Conservation (phyloP, 2,888 invertebrate genomes). For the Dascillus cervinus region DNA sequence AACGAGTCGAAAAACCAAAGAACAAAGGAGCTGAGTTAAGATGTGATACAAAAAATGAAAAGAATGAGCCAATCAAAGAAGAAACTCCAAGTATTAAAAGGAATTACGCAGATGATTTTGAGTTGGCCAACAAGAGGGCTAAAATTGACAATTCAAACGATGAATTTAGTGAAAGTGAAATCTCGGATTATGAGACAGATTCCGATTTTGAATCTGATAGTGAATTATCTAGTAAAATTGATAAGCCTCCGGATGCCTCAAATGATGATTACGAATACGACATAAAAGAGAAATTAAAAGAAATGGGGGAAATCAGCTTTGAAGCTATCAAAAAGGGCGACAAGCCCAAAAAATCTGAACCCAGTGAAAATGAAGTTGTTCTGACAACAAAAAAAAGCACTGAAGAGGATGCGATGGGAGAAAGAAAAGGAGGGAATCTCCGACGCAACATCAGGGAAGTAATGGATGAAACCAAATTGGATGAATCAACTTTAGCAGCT, state of each 20-base stretch:
- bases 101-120: conserved; percentile 14
- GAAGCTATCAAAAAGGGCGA: conserved; percentile 43
- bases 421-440: conserved; percentile 48
- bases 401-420: conserved; percentile 18
- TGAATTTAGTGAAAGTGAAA: conserved; percentile 34
- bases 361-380: conserved; percentile 68
- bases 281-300: conserved; percentile 54
- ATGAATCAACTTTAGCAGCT: conserved; percentile 85
- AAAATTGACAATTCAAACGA: conserved; percentile 13
- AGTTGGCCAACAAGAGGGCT: conserved; percentile 14
- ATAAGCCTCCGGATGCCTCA: conserved; percentile 34
- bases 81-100: conserved; percentile 17
- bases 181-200: conserved; percentile 38
- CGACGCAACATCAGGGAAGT: conserved; percentile 87
- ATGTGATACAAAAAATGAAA: conserved; percentile 4
- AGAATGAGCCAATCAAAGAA: neutral
- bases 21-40: conserved; percentile 18
- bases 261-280: conserved; percentile 47
- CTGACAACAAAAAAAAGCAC: conserved; percentile 52
- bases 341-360: conserved; percentile 35
- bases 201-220: conserved; percentile 36
- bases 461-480: conserved; percentile 86
- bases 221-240: conserved; percentile 35
- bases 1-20: conserved; percentile 41
- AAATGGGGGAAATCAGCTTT: conserved; percentile 50